These are phyloP conservation scores for Poecilia gillii DNA, from an alignment of 2,797 vertebrate genomes.

Conservation along the genomic window DNA sequence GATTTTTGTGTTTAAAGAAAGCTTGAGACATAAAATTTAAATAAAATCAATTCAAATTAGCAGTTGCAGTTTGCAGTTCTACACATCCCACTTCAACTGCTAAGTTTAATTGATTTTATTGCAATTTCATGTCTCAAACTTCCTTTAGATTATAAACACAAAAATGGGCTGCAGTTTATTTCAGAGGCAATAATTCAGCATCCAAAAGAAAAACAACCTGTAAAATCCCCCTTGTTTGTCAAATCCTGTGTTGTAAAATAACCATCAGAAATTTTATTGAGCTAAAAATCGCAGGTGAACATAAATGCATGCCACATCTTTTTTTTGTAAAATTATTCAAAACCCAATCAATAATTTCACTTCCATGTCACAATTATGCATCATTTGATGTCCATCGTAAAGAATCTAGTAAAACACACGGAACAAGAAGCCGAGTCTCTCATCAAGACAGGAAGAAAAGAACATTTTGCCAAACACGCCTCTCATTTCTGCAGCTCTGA, in stretches of 20 bases:
- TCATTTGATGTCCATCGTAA: not conserved
- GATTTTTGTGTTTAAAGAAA: no score
- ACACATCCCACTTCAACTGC: not conserved
- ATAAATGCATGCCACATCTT: not conserved
- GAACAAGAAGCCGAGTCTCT: not conserved
- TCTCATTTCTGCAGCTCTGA: not conserved
- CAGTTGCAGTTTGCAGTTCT: not conserved
- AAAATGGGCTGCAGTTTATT: not conserved
- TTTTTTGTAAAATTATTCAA: not conserved
- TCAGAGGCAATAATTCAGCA: not conserved
- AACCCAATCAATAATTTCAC: not conserved
- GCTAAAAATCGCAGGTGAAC: not conserved
- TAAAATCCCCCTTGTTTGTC: not conserved
- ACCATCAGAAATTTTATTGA: not conserved
- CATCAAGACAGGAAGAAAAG: not conserved
- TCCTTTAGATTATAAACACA: not conserved
- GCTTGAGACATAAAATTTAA: no score
- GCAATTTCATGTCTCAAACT: not conserved
- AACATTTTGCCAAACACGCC: not conserved
- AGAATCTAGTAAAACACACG: not conserved
- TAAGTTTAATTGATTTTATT: not conserved
- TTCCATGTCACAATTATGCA: not conserved
- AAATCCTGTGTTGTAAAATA: not conserved
- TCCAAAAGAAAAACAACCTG: not conserved
- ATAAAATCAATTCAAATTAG: no score